These are phyloP conservation scores for Taurulus bubalis DNA, from an alignment of 2,113 vertebrate genomes.

Conservation along the genomic window DNA sequence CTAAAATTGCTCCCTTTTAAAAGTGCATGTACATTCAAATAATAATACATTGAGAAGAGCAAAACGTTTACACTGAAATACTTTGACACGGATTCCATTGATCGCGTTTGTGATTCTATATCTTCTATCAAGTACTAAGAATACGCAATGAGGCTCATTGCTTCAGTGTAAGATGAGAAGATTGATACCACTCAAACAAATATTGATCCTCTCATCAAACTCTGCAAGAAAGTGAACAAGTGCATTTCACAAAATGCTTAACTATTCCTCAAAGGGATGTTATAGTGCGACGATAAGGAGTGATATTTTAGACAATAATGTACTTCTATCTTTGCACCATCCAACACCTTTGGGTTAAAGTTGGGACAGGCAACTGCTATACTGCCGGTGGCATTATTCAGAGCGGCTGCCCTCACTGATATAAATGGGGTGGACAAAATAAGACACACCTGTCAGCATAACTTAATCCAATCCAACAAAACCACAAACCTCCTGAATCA, in stretches of 20 bases:
- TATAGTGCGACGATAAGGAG: neutral
- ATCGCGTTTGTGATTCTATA: neutral
- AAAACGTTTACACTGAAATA: neutral
- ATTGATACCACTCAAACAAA: neutral
- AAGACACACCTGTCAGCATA: too few relatives aligned
- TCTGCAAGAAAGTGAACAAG: neutral
- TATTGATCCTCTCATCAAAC: neutral
- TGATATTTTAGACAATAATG: neutral
- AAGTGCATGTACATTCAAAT: constrained; percentile 3
- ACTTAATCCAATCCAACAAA: too few relatives aligned
- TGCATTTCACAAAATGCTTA: neutral
- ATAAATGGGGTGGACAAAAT: too few relatives aligned
- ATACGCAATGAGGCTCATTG: too few relatives aligned
- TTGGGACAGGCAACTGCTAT: neutral
- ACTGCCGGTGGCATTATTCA: neutral
- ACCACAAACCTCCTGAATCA: neutral
- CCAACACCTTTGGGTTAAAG: neutral
- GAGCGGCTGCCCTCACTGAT: too few relatives aligned
- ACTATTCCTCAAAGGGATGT: neutral
- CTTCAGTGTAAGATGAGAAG: neutral
- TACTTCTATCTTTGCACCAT: neutral
- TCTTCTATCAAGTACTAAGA: neutral
- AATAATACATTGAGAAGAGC: constrained; percentile 18
- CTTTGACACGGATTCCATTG: neutral
- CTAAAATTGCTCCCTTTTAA: neutral